Conservation (phyloP, 2,888 invertebrate genomes). For the Lycia hirtaria region DNA sequence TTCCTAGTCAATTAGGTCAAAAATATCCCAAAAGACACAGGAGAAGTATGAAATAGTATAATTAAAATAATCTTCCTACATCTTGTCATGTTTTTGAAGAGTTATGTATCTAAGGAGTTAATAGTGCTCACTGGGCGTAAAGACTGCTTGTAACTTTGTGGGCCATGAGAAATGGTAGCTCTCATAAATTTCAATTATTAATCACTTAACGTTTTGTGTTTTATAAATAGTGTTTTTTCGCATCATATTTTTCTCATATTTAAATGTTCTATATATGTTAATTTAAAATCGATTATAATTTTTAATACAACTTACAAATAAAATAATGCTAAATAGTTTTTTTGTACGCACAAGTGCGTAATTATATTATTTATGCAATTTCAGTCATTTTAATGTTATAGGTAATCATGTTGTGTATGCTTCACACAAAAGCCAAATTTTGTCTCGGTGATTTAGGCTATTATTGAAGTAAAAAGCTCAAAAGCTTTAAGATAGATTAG, state of each 20-base stretch:
- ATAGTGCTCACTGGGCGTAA: conserved; percentile 31
- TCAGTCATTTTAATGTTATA: too few relatives aligned
- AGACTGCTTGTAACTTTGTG: conserved; percentile 26
- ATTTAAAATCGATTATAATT: neutral
- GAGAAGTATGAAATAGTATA: too few relatives aligned
- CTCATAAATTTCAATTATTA: conserved; percentile 17
- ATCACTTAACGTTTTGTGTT: conserved; percentile 10
- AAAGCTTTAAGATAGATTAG: too few relatives aligned
- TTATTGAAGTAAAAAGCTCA: too few relatives aligned
- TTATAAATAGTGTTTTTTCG: neutral
- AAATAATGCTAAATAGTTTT: too few relatives aligned
- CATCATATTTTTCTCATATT: neutral
- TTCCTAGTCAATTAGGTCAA: too few relatives aligned
- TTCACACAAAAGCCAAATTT: too few relatives aligned
- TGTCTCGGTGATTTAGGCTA: too few relatives aligned
- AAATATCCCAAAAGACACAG: too few relatives aligned
- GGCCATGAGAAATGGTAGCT: conserved; percentile 21
- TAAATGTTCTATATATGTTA: neutral
- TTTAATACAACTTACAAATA: neutral
- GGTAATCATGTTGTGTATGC: too few relatives aligned
- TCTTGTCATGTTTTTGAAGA: conserved; percentile 38
- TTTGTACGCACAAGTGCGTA: too few relatives aligned
- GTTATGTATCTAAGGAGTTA: conserved; percentile 36
- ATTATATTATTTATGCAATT: too few relatives aligned
- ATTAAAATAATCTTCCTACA: conserved; percentile 38